Conservation (phyloP, 2,888 invertebrate species). For the Stenodema calcarata region DNA sequence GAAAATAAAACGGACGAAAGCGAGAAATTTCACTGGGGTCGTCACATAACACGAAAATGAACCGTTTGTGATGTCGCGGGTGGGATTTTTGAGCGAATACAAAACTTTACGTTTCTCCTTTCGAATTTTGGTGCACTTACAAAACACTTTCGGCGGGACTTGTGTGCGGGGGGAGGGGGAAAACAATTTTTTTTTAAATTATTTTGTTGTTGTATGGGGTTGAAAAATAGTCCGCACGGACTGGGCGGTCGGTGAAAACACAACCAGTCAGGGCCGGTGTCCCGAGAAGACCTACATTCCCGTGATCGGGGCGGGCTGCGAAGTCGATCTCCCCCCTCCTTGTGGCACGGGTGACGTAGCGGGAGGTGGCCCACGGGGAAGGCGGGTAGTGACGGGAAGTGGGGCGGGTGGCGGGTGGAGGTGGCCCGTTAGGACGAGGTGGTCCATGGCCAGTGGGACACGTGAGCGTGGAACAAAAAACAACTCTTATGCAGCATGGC, state of each 20-base stretch:
- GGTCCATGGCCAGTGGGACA: too few relatives aligned
- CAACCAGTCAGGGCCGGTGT: slow-evolving; percentile 50
- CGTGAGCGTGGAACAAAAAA: too few relatives aligned
- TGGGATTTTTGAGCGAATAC: not conserved
- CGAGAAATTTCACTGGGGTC: not conserved
- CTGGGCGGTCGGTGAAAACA: not conserved
- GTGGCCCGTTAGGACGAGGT: not conserved
- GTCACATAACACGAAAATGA: not conserved
- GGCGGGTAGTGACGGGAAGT: not conserved
- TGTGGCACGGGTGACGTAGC: not conserved
- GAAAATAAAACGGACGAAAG: not conserved
- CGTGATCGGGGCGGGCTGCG: slow-evolving; percentile 20
- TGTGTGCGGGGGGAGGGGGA: not conserved
- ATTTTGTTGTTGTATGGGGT: not conserved
- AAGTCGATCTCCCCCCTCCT: not conserved
- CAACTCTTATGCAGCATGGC: too few relatives aligned
- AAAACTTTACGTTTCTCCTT: too few relatives aligned
- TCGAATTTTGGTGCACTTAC: not conserved
- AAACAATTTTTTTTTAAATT: too few relatives aligned
- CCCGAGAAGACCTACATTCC: slow-evolving; percentile 56
- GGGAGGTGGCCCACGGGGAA: not conserved
- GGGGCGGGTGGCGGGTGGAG: not conserved
- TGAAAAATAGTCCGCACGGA: not conserved
- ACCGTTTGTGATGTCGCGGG: not conserved
- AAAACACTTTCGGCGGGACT: not conserved